These are phyloP conservation scores for Macroramphosus scolopax DNA, from an alignment of 2,797 vertebrate genomes.

Conservation along the genomic window DNA sequence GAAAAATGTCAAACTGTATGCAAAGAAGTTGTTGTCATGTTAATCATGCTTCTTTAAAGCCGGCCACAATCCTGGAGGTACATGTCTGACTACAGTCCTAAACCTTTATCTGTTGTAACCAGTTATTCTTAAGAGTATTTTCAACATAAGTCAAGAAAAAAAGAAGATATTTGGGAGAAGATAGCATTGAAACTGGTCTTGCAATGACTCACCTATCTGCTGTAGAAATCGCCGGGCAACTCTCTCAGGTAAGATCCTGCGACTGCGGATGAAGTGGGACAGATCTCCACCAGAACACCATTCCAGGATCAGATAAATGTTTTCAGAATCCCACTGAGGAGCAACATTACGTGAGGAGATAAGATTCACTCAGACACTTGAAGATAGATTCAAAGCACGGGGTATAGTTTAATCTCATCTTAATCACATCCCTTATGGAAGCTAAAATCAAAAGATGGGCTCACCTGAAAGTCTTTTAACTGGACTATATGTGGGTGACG, in stretches of 20 bases:
- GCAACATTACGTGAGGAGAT: neutral
- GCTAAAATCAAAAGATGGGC: neutral
- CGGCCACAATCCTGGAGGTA: no score
- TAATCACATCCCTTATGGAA: neutral
- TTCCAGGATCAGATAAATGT: slow-evolving; percentile 97
- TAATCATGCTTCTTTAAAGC: no score
- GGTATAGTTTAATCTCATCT: neutral
- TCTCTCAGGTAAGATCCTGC: slow-evolving; percentile 87
- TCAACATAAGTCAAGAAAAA: no score
- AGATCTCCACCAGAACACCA: slow-evolving; percentile 95
- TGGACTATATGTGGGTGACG: slow-evolving; percentile 93
- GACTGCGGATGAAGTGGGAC: slow-evolving; percentile 89
- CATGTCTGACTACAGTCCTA: no score
- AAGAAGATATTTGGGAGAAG: no score
- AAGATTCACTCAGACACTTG: neutral
- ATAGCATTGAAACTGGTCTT: neutral
- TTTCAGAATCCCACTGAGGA: slow-evolving; percentile 89
- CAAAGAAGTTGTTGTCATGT: no score
- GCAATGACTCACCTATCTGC: slow-evolving; percentile 84
- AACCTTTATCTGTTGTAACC: no score
- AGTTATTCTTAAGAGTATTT: no score
- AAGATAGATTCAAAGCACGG: no score
- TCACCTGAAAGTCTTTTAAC: slow-evolving; percentile 94
- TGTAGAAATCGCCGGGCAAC: slow-evolving; percentile 88
- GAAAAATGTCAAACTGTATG: no score